These are phyloP conservation scores for Phoenicopterus ruber DNA, from an alignment of 2,113 vertebrate genomes.

Conservation along the genomic window DNA sequence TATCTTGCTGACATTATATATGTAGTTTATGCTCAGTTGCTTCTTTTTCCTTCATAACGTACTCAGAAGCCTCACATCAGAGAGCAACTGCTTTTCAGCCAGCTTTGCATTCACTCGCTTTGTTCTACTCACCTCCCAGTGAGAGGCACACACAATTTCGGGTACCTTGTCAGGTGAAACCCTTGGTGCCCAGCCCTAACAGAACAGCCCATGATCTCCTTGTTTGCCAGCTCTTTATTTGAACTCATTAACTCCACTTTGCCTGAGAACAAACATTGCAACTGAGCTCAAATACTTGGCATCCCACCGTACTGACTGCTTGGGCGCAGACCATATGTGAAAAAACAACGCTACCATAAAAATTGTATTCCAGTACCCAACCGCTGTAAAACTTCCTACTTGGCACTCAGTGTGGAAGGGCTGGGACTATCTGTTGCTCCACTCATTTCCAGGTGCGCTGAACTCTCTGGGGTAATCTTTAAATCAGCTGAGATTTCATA, in stretches of 20 bases:
- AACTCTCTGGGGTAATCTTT: constrained; percentile 50
- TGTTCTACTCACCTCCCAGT: background rate
- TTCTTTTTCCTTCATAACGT: background rate
- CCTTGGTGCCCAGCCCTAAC: background rate
- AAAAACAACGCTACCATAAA: background rate
- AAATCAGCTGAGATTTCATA: constrained; percentile 65
- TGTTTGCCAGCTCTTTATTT: background rate
- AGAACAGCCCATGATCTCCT: background rate
- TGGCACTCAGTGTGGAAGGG: background rate
- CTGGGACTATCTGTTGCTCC: background rate
- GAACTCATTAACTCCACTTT: background rate
- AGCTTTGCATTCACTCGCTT: background rate
- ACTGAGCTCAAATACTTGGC: background rate
- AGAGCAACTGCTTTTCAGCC: background rate
- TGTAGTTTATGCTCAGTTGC: background rate
- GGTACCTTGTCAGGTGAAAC: background rate
- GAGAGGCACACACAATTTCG: background rate
- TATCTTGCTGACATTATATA: background rate
- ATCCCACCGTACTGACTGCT: background rate
- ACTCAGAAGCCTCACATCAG: background rate
- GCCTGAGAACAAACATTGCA: background rate
- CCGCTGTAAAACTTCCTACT: background rate
- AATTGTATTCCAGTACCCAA: background rate
- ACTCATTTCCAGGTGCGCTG: constrained; percentile 41
- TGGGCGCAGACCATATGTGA: background rate